Conservation (phyloP, 2,888 invertebrate species). For the Hedychridium roseum region DNA sequence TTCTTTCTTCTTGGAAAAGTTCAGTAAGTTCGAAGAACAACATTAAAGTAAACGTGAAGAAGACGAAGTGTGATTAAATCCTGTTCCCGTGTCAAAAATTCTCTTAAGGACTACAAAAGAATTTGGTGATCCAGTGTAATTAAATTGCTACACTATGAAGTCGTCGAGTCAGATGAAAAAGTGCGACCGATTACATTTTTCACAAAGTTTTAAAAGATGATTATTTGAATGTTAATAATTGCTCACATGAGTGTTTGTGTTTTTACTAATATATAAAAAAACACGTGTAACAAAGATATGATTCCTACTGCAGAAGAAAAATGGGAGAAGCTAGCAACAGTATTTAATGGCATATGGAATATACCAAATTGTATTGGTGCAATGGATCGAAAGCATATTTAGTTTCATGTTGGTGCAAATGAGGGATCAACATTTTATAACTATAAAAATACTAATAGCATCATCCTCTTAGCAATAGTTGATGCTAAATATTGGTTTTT, state of each 20-base stretch:
- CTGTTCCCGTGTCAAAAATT: too few species aligned
- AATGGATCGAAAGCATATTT: neutral
- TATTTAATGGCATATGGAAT: neutral
- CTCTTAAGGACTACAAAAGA: too few species aligned
- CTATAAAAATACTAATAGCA: constrained; percentile 8
- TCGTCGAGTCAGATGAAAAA: too few species aligned
- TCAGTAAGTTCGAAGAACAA: too few species aligned
- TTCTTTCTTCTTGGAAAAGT: too few species aligned
- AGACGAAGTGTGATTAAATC: neutral
- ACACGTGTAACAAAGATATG: too few species aligned
- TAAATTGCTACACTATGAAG: neutral
- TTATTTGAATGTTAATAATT: too few species aligned
- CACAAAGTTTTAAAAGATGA: too few species aligned
- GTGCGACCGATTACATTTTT: too few species aligned
- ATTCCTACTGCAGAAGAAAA: neutral
- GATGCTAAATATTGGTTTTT: constrained; percentile 5
- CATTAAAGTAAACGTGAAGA: neutral
- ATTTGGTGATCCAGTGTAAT: neutral
- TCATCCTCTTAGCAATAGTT: constrained; percentile 7
- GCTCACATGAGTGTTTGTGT: too few species aligned
- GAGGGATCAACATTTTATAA: neutral
- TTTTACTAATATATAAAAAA: too few species aligned
- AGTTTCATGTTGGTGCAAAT: neutral
- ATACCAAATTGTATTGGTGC: constrained; percentile 3
- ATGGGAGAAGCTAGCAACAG: neutral